Conservation (phyloP, 2,888 invertebrate genomes). For the Thymelicus acteon region DNA sequence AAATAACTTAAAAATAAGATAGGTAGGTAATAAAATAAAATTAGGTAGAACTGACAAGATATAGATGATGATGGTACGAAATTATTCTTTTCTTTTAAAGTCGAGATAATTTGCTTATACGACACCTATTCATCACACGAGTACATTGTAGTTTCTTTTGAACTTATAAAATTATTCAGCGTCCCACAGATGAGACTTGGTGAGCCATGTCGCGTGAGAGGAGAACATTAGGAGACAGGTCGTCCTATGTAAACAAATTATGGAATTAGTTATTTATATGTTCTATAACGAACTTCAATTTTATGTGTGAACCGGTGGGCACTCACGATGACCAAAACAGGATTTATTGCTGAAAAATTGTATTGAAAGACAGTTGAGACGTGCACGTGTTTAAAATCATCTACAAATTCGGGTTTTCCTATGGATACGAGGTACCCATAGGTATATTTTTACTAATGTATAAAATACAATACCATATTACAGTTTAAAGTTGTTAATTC, state of each 20-base stretch:
- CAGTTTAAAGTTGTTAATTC: too few species aligned
- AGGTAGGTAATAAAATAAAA: too few species aligned
- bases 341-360: neutral
- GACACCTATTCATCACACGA: neutral
- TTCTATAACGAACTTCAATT: conserved; percentile 2
- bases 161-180: conserved; percentile 1
- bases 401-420: too few species aligned
- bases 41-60: too few species aligned
- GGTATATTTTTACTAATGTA: too few species aligned
- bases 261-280: conserved; percentile 11
- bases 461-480: too few species aligned
- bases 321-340: neutral
- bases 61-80: neutral
- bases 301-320: conserved; percentile 8
- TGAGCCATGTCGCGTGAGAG: conserved; percentile 3
- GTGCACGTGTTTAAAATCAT: too few species aligned
- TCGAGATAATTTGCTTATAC: neutral
- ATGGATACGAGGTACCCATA: too few species aligned
- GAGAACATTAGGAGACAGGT: conserved; percentile 11
- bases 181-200: neutral
- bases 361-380: too few species aligned
- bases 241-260: conserved; percentile 21
- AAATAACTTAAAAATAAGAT: too few species aligned
- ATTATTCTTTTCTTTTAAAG: neutral
- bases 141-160: neutral